These are phyloP conservation scores for Bursaphelenchus okinawaensis DNA, from an alignment of 2,888 invertebrate species.

Conservation along the genomic window DNA sequence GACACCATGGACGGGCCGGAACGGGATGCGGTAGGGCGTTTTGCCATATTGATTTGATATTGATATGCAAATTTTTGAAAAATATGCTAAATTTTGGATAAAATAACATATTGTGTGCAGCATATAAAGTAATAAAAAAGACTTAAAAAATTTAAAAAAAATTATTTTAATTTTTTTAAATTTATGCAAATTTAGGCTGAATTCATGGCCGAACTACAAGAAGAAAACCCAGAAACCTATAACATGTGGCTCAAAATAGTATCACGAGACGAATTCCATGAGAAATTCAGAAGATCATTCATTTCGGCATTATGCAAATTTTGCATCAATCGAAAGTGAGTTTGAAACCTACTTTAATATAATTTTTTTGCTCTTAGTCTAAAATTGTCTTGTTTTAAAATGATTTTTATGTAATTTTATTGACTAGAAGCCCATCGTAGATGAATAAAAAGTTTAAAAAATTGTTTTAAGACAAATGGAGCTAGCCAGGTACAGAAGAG, in stretches of 20 bases:
- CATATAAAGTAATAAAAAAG: too few species aligned
- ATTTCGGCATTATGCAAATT: slow-evolving; percentile 7
- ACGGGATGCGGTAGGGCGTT: background rate
- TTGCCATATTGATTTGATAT: too few species aligned
- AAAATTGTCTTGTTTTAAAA: background rate
- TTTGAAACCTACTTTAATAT: background rate
- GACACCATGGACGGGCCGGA: background rate
- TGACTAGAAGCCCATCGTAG: too few species aligned
- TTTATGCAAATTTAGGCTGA: slow-evolving; percentile 3
- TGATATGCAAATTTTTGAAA: background rate
- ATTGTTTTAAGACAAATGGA: slow-evolving; percentile 16
- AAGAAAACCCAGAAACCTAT: slow-evolving; percentile 8
- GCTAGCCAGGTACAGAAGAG: slow-evolving; percentile 6
- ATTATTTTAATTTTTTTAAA: background rate
- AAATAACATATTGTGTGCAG: too few species aligned
- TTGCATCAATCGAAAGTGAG: slow-evolving; percentile 13
- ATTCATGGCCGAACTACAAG: slow-evolving; percentile 8
- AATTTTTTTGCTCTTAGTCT: background rate
- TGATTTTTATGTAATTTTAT: too few species aligned
- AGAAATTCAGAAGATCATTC: slow-evolving; percentile 11
- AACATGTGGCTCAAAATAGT: slow-evolving; percentile 2
- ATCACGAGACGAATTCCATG: slow-evolving; percentile 9
- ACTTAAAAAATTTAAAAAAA: background rate
- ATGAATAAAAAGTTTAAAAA: too few species aligned
- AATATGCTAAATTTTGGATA: too few species aligned